These are phyloP conservation scores for Diarsia dahlii DNA, from an alignment of 2,888 invertebrate species.

Conservation along the genomic window DNA sequence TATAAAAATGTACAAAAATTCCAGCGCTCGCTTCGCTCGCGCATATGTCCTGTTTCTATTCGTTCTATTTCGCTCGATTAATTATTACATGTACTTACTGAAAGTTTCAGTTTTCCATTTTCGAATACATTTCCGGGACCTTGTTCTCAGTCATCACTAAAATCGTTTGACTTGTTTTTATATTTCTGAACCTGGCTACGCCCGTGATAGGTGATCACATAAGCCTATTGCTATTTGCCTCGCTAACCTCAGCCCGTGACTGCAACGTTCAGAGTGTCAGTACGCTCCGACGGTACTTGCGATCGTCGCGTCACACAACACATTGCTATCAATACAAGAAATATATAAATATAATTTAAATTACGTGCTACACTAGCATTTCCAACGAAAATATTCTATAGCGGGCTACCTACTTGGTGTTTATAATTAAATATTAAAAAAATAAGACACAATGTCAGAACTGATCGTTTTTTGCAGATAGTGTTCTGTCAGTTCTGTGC, in stretches of 20 bases:
- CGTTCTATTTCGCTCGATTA: too few species aligned
- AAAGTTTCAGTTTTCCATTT: too few species aligned
- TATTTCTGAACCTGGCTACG: too few species aligned
- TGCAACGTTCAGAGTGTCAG: not conserved
- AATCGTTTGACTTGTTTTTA: too few species aligned
- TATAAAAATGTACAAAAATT: too few species aligned
- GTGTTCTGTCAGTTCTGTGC: conserved; percentile 8
- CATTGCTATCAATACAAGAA: conserved; percentile 6
- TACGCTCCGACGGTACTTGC: not conserved
- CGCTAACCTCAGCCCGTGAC: not conserved
- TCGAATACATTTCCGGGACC: too few species aligned
- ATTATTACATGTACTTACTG: too few species aligned
- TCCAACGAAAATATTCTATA: conserved; percentile 30
- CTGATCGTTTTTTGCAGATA: conserved; percentile 17
- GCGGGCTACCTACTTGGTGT: conserved; percentile 18
- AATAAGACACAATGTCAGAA: conserved; percentile 55
- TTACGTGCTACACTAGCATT: conserved; percentile 24
- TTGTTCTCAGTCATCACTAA: too few species aligned
- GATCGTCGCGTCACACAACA: not conserved
- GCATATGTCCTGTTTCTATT: too few species aligned
- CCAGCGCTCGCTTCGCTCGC: too few species aligned
- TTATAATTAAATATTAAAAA: conserved; percentile 24
- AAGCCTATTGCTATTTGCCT: not conserved
- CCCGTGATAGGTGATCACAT: too few species aligned
- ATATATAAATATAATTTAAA: conserved; percentile 2